phyloP scores from a whole-genome alignment of 2,888 invertebrate species.

The Coenonympha arcania region DNA sequence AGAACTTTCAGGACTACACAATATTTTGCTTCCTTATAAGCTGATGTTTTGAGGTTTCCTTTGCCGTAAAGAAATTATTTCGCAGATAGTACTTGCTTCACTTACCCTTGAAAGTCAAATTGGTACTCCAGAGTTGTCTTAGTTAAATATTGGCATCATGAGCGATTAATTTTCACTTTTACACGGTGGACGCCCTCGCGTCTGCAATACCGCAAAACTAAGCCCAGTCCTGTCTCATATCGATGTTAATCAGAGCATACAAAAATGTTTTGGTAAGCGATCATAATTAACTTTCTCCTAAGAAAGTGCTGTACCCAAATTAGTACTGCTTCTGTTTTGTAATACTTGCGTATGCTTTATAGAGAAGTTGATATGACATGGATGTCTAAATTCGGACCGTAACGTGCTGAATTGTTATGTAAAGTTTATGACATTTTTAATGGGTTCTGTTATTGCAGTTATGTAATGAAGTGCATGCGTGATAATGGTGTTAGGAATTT shows the following conservation, averaged over 20 bases:
- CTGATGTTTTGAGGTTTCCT: too few relatives aligned
- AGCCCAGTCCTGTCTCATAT: conserved; percentile 12
- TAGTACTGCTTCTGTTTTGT: conserved; percentile 28
- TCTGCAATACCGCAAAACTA: conserved; percentile 16
- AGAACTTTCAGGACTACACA: too few relatives aligned
- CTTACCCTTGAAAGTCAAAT: too few relatives aligned
- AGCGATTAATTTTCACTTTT: conserved; percentile 22
- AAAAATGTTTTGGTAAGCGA: conserved; percentile 33
- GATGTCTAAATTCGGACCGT: conserved; percentile 9
- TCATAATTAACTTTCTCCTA: conserved; percentile 55
- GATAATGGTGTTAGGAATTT: too few relatives aligned
- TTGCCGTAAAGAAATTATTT: too few relatives aligned
- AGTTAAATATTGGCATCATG: conserved; percentile 1
- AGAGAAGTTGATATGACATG: conserved; percentile 17
- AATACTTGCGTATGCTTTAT: conserved; percentile 20
- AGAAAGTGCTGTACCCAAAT: conserved; percentile 38
- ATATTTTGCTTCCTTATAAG: too few relatives aligned
- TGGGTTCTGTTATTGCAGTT: conserved; percentile 7
- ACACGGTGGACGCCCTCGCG: conserved; percentile 19
- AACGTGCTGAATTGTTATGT: conserved; percentile 2
- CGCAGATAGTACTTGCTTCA: too few relatives aligned
- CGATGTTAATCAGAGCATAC: conserved; percentile 25
- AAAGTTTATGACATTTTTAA: conserved; percentile 8
- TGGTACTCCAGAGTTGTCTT: too few relatives aligned
- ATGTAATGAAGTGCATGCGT: neutral